phyloP scores from a whole-genome alignment of 2,113 vertebrate species.

The Clarias macrocephalus region DNA sequence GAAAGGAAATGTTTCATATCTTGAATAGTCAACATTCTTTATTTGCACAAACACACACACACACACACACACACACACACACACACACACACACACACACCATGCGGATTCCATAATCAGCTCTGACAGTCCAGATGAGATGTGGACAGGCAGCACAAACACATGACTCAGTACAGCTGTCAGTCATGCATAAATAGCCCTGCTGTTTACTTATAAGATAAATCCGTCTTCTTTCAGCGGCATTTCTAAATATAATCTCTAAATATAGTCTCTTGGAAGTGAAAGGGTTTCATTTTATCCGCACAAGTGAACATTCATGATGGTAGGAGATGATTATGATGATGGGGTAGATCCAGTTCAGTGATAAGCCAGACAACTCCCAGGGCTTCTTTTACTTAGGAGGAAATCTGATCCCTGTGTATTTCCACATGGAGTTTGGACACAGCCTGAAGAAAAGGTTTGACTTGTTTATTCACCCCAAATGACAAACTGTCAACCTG shows the following conservation, averaged over 20 bases:
- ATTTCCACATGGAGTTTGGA: background rate
- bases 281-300: background rate
- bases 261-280: background rate
- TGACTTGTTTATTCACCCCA: background rate
- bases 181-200: conserved; percentile 16
- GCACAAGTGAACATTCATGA: background rate
- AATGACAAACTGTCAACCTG: background rate
- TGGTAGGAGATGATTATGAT: background rate
- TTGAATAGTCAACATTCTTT: background rate
- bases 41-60: background rate
- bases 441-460: background rate
- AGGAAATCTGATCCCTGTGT: background rate
- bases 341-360: background rate
- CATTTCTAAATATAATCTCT: background rate
- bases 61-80: no score
- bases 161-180: background rate
- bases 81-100: background rate
- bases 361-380: background rate
- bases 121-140: conserved; percentile 8
- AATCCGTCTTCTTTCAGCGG: background rate
- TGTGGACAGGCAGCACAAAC: background rate
- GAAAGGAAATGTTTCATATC: no score
- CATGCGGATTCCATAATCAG: background rate
- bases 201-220: background rate
- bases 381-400: background rate